phyloP scores from a whole-genome alignment of 2,888 invertebrate genomes.

The Agonopterix subpropinquella region DNA sequence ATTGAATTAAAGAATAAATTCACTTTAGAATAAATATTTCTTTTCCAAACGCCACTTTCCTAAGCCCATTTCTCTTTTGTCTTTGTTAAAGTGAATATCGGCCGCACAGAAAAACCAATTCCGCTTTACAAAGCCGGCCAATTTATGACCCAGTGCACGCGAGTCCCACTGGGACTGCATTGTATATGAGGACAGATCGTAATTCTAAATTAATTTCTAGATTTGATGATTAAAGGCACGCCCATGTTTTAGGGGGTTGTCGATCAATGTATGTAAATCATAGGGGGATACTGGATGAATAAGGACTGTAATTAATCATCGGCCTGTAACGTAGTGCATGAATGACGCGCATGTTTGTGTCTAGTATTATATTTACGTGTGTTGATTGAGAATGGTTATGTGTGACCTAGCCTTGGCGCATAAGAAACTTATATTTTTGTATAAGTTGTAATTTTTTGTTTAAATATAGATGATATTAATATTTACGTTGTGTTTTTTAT shows the following conservation, averaged over 20 bases:
- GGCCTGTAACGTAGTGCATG: too few species aligned
- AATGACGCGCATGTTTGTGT: neutral
- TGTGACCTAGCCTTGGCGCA: too few species aligned
- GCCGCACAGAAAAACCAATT: conserved; percentile 57
- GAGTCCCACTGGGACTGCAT: conserved; percentile 20
- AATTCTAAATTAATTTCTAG: conserved; percentile 13
- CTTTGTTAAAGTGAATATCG: conserved; percentile 30
- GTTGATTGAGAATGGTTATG: too few species aligned
- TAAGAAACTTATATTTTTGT: too few species aligned
- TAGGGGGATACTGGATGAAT: neutral
- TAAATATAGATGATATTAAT: too few species aligned
- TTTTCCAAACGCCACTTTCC: conserved; percentile 15
- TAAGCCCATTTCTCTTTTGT: conserved; percentile 22
- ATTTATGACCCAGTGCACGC: conserved; percentile 48
- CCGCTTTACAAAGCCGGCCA: conserved; percentile 50
- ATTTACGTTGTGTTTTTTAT: too few species aligned
- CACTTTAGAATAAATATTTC: too few species aligned
- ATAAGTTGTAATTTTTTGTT: too few species aligned
- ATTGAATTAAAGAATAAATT: too few species aligned
- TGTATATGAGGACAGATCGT: conserved; percentile 12
- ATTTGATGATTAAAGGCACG: conserved; percentile 1
- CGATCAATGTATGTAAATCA: neutral
- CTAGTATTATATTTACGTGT: neutral
- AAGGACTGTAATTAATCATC: too few species aligned
- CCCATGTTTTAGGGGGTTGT: neutral